Conservation (phyloP, 2,113 vertebrate genomes). For the Prochilodus magdalenae region DNA sequence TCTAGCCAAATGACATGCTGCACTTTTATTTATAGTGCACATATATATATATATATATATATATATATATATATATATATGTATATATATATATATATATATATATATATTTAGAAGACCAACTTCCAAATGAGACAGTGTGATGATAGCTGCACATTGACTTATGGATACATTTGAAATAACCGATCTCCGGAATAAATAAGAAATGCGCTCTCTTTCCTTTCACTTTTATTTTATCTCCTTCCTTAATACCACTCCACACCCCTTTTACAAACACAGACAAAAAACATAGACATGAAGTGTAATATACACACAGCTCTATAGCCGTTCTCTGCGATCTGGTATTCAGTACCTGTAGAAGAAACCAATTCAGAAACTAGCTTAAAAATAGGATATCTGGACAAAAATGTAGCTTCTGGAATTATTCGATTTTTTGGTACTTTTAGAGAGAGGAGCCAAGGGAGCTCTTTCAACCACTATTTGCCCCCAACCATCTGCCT, state of each 20-base stretch:
- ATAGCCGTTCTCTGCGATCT: not conserved
- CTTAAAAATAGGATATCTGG: too few species aligned
- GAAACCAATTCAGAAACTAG: not conserved
- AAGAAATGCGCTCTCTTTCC: not conserved
- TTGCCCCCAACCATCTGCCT: not conserved
- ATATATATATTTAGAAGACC: too few species aligned
- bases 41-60: too few species aligned
- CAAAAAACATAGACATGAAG: not conserved
- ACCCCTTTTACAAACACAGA: constrained; percentile 35
- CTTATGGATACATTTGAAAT: too few species aligned
- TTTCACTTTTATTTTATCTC: not conserved
- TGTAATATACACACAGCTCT: not conserved
- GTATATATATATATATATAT: too few species aligned
- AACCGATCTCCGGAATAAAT: not conserved
- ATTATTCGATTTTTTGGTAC: not conserved
- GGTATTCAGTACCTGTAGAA: not conserved
- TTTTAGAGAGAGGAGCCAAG: not conserved
- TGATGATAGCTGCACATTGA: too few species aligned
- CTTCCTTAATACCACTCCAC: constrained; percentile 26
- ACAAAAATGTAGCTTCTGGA: too few species aligned
- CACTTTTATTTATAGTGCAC: too few species aligned
- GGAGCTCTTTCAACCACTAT: not conserved
- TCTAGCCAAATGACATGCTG: too few species aligned
- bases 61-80: too few species aligned
- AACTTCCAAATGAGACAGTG: too few species aligned